A percentile compares a stretch with the other conserved stretches of the same genome.
Evolutionary conservation across 2,797 vertebrate genomes (phyloP).

Genomic region (Furcifer pardalis): DNA sequence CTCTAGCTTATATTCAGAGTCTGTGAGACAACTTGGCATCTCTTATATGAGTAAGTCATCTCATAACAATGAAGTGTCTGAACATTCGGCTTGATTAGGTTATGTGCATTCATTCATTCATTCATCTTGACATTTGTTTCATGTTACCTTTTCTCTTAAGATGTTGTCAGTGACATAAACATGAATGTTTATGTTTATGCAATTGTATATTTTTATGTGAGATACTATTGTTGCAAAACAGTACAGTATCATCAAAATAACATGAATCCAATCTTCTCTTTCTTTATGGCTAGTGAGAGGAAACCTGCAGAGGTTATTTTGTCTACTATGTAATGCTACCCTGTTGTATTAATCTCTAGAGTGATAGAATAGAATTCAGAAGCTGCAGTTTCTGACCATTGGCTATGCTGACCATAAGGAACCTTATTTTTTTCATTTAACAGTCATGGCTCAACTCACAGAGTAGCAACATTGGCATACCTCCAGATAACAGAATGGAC

Average conservation of each 20-base stretch:
- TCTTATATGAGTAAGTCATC: slow-evolving; percentile 92
- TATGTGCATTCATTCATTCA: slow-evolving; percentile 34
- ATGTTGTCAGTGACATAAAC: slow-evolving; percentile 9
- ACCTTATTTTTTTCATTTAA: no score
- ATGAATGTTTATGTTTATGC: slow-evolving; percentile 11
- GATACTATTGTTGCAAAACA: neutral
- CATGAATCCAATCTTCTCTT: neutral
- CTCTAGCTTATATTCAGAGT: slow-evolving; percentile 91
- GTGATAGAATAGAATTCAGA: neutral
- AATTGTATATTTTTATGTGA: accelerated
- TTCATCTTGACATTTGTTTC: slow-evolving; percentile 48
- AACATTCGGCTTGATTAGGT: slow-evolving; percentile 52
- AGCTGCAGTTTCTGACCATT: neutral
- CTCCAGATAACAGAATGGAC: neutral
- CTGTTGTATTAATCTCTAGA: no score
- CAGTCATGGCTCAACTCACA: neutral
- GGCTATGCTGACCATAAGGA: neutral
- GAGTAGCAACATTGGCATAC: neutral
- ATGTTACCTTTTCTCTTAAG: slow-evolving; percentile 18
- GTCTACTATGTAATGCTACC: no score
- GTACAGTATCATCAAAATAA: neutral
- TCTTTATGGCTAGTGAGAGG: neutral
- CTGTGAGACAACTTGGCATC: slow-evolving; percentile 91
- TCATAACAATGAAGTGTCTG: slow-evolving; percentile 61
- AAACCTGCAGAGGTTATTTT: no score